These are phyloP conservation scores for Rattus norvegicus DNA, from an alignment of 2,113 vertebrate species.

Conservation along the genomic window DNA sequence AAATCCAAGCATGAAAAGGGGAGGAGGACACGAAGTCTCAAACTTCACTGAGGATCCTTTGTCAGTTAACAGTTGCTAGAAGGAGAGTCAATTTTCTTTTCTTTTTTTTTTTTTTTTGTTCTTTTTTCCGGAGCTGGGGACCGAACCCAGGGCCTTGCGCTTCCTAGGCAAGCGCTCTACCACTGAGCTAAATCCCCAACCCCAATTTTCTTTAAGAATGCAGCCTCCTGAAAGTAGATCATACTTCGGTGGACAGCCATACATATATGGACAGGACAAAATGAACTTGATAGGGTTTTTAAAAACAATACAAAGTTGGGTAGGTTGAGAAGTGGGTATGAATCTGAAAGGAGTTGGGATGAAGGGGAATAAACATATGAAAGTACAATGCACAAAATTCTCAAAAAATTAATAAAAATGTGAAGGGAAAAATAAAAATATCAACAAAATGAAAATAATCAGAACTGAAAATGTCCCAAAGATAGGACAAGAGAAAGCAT, in stretches of 20 bases:
- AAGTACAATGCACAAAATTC: neutral
- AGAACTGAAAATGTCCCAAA: neutral
- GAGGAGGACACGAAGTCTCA: neutral
- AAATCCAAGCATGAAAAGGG: neutral
- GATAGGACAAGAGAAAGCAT: neutral
- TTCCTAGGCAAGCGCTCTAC: too few species aligned
- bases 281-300: neutral
- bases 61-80: neutral
- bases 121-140: too few species aligned
- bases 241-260: neutral
- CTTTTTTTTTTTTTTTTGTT: too few species aligned
- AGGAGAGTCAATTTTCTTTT: neutral
- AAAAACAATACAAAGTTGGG: neutral
- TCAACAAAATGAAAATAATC: neutral
- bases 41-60: neutral
- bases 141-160: too few species aligned
- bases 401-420: neutral
- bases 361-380: neutral
- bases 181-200: too few species aligned
- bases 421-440: neutral
- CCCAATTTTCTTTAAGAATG: neutral
- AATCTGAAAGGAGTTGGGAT: neutral
- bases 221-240: neutral
- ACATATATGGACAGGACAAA: neutral
- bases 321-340: neutral